phyloP scores from a whole-genome alignment of 2,888 invertebrate species.

The Trichogramma dendrolimi region DNA sequence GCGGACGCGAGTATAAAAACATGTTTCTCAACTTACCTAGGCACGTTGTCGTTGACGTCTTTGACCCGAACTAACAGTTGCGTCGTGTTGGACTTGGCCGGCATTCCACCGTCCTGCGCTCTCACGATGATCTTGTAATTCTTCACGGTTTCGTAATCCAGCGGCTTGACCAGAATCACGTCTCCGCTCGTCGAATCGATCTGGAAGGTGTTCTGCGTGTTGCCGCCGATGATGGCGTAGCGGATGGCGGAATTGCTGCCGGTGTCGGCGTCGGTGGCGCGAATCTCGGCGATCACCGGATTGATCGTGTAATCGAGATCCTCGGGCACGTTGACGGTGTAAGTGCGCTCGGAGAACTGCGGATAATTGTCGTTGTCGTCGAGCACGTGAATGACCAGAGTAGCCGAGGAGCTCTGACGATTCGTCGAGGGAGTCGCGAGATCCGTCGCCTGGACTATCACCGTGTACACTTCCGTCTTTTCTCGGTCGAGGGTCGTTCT shows the following conservation, averaged over 20 bases:
- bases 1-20: background rate
- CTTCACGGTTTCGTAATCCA: slow-evolving; percentile 84
- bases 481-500: slow-evolving; percentile 82
- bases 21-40: slow-evolving; percentile 44
- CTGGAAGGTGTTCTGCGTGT: slow-evolving; percentile 87
- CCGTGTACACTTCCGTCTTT: slow-evolving; percentile 75
- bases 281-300: slow-evolving; percentile 77
- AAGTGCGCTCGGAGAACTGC: slow-evolving; percentile 85
- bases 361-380: slow-evolving; percentile 94
- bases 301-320: slow-evolving; percentile 80
- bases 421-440: slow-evolving; percentile 76
- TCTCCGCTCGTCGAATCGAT: slow-evolving; percentile 92
- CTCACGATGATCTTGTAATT: slow-evolving; percentile 85
- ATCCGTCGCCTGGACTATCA: slow-evolving; percentile 82
- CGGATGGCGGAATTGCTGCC: slow-evolving; percentile 90
- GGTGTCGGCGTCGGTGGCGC: slow-evolving; percentile 88
- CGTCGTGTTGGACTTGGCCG: slow-evolving; percentile 90
- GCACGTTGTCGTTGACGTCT: slow-evolving; percentile 93
- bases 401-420: slow-evolving; percentile 76
- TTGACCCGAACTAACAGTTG: slow-evolving; percentile 86
- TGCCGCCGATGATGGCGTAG: slow-evolving; percentile 93
- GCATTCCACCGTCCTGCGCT: slow-evolving; percentile 93
- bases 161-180: slow-evolving; percentile 76
- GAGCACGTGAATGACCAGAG: slow-evolving; percentile 73
- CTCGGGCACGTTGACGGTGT: slow-evolving; percentile 82